A percentile compares a stretch with the other conserved stretches of the same genome.
Conservation (phyloP, 2,888 invertebrate species). For the Acleris literana region DNA sequence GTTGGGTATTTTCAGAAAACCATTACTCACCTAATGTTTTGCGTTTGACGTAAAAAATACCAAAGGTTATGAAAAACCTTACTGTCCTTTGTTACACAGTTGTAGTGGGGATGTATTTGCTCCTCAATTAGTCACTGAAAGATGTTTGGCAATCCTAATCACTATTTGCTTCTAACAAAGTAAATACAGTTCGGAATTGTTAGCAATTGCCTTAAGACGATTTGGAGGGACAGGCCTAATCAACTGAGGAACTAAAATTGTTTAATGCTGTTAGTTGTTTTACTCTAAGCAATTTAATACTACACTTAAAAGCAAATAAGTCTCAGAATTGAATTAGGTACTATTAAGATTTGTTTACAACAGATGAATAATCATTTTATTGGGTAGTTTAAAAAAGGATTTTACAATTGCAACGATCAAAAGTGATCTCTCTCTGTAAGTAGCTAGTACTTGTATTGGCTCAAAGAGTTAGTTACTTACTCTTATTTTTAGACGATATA, state of each 20-base stretch:
- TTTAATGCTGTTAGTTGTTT: constrained; percentile 23
- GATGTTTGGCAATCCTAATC: constrained; percentile 43
- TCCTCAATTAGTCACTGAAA: constrained; percentile 38
- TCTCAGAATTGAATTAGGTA: too few species aligned
- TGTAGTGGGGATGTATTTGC: constrained; percentile 28
- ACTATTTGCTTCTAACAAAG: constrained; percentile 45
- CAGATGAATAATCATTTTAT: too few species aligned
- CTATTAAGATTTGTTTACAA: too few species aligned
- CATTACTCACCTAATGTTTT: too few species aligned
- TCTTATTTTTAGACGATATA: too few species aligned
- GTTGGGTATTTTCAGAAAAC: too few species aligned
- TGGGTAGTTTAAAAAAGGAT: too few species aligned
- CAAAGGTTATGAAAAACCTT: background rate
- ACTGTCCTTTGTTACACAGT: background rate
- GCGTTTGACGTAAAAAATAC: too few species aligned
- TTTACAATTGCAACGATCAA: too few species aligned
- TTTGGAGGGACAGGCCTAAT: constrained; percentile 35
- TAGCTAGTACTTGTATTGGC: too few species aligned
- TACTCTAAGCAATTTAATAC: constrained; percentile 19
- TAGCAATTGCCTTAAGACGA: constrained; percentile 42
- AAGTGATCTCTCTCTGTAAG: too few species aligned
- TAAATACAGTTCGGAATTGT: constrained; percentile 41
- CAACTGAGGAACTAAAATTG: constrained; percentile 26
- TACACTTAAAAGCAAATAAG: background rate
- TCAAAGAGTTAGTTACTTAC: too few species aligned